Evolutionary conservation across 2,797 vertebrate species (phyloP).

Genomic region (Artibeus jamaicensis): DNA sequence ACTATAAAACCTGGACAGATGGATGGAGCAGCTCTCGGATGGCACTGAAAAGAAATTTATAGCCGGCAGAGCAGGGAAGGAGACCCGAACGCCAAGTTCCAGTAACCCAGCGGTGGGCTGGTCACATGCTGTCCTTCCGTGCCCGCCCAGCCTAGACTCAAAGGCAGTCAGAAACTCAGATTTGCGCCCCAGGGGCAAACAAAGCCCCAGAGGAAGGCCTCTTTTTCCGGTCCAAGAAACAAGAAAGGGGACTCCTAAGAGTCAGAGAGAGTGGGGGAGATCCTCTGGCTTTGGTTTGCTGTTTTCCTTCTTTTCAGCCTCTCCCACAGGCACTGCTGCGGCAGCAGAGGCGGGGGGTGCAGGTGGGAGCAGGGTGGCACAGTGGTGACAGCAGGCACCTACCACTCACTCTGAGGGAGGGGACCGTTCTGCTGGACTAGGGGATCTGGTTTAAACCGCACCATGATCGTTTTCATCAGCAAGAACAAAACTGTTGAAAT

Average conservation of each 20-base stretch:
- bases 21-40: not conserved
- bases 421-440: not conserved
- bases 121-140: not conserved
- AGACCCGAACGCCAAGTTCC: not conserved
- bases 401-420: not conserved
- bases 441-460: not conserved
- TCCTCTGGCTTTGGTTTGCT: not conserved
- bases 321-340: not conserved
- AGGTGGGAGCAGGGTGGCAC: not conserved
- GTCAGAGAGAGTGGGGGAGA: not conserved
- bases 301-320: not conserved
- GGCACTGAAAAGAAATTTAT: not conserved
- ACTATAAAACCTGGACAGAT: not conserved
- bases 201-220: not conserved
- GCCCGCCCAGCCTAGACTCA: not conserved
- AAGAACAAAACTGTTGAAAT: not conserved
- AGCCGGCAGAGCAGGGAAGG: not conserved
- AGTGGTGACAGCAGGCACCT: not conserved
- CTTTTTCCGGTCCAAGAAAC: not conserved
- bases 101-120: not conserved
- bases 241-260: not conserved
- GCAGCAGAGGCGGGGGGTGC: not conserved
- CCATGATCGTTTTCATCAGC: not conserved
- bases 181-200: not conserved
- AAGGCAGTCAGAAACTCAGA: not conserved